Conservation (phyloP, 2,113 vertebrate genomes). For the Capra hircus region DNA sequence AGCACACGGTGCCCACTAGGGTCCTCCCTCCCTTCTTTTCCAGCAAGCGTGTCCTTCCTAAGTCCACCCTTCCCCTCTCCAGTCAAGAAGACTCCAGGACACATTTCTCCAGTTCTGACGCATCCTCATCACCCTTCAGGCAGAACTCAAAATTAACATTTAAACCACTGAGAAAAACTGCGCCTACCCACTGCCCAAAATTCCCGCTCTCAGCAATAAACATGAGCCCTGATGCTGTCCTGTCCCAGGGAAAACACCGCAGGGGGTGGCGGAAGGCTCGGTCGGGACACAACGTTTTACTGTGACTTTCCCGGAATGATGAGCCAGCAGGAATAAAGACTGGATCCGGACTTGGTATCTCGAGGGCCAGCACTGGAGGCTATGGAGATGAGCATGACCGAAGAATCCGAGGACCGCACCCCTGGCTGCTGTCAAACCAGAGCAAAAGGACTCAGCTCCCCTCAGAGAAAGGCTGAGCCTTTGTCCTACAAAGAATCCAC, state of each 20-base stretch:
- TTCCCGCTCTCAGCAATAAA: not conserved
- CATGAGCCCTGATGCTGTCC: not conserved
- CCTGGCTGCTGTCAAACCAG: rapidly evolving
- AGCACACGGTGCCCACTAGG: rapidly evolving
- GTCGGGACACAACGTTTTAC: rapidly evolving
- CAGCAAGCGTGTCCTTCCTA: not conserved
- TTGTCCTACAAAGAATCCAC: not conserved
- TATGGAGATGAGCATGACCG: rapidly evolving
- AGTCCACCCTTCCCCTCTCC: not conserved
- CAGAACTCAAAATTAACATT: not conserved
- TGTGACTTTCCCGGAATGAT: not conserved
- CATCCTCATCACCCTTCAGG: not conserved
- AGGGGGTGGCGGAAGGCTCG: rapidly evolving
- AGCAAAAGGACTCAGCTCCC: not conserved
- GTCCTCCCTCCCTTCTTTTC: no score
- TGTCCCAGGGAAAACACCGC: rapidly evolving
- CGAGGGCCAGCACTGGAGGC: rapidly evolving
- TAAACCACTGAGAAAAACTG: not conserved
- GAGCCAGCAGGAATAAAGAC: rapidly evolving
- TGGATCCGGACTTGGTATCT: rapidly evolving
- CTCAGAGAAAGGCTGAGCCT: rapidly evolving
- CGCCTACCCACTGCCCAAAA: not conserved
- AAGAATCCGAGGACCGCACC: not conserved
- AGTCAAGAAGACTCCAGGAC: not conserved
- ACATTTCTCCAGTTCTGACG: not conserved